phyloP scores from a whole-genome alignment of 2,888 invertebrate genomes.

The Plagiodera versicolora region DNA sequence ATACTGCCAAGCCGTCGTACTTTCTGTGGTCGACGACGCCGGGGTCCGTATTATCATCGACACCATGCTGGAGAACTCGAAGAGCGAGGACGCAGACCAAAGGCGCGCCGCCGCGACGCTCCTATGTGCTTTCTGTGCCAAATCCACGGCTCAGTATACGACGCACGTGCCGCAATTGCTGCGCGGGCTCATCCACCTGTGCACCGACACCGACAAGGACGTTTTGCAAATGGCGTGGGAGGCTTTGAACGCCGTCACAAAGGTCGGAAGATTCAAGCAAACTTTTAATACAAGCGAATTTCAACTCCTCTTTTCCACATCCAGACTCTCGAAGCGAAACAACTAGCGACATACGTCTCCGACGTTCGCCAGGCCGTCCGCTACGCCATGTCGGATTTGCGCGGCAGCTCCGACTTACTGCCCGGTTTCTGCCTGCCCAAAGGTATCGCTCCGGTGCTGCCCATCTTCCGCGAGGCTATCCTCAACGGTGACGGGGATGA shows the following conservation, averaged over 20 bases:
- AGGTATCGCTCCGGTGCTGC: constrained; percentile 86
- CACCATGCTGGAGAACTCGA: constrained; percentile 76
- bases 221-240: constrained; percentile 89
- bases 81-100: constrained; percentile 64
- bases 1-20: constrained; percentile 89
- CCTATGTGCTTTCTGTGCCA: constrained; percentile 86
- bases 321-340: constrained; percentile 77
- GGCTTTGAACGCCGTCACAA: constrained; percentile 85
- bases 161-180: constrained; percentile 87
- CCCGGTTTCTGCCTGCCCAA: constrained; percentile 95
- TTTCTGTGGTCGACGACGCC: constrained; percentile 86
- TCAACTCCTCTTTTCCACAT: constrained; percentile 19
- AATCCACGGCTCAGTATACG: constrained; percentile 84
- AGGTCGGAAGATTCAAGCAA: constrained; percentile 54
- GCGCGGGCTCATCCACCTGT: constrained; percentile 81
- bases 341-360: constrained; percentile 82
- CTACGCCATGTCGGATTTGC: constrained; percentile 84
- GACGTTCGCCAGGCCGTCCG: constrained; percentile 93
- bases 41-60: constrained; percentile 88
- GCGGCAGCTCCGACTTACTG: constrained; percentile 68
- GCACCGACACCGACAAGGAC: constrained; percentile 79
- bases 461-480: constrained; percentile 95
- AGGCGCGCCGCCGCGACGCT: constrained; percentile 84
- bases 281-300: no score
- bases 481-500: constrained; percentile 93